Conservation (phyloP, 2,888 invertebrate species). For the Lapara coniferarum region DNA sequence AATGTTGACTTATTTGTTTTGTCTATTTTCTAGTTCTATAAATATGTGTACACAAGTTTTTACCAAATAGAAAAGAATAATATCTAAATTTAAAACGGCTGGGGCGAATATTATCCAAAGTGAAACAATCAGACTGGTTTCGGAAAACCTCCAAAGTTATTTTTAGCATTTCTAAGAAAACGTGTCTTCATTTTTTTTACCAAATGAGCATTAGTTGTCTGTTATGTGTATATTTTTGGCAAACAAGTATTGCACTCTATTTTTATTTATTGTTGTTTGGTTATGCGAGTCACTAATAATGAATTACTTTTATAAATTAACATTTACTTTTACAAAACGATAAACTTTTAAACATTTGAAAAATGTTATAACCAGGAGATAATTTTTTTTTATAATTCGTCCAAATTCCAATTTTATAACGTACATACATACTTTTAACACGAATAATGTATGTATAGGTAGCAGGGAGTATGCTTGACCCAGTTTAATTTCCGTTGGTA, state of each 20-base stretch:
- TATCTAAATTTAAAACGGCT: no score
- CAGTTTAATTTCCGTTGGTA: not conserved
- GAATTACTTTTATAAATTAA: not conserved
- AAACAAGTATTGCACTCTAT: not conserved
- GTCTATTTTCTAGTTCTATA: no score
- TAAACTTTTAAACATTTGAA: not conserved
- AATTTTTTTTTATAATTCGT: not conserved
- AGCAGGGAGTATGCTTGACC: not conserved
- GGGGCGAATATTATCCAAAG: not conserved
- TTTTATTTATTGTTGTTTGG: not conserved
- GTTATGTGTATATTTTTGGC: constrained; percentile 3
- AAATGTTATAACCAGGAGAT: not conserved
- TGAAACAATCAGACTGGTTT: not conserved
- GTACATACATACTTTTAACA: no score
- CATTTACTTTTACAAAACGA: no score
- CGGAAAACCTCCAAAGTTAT: constrained; percentile 8
- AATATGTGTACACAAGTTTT: no score
- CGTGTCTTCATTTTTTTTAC: not conserved
- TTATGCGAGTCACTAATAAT: not conserved
- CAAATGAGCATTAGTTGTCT: not conserved
- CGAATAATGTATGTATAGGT: not conserved
- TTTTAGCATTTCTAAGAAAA: not conserved
- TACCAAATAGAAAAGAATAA: no score
- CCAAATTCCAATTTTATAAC: not conserved
- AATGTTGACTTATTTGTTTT: no score